Conservation (phyloP, 2,888 invertebrate species). For the Chymomyza caudatula region DNA sequence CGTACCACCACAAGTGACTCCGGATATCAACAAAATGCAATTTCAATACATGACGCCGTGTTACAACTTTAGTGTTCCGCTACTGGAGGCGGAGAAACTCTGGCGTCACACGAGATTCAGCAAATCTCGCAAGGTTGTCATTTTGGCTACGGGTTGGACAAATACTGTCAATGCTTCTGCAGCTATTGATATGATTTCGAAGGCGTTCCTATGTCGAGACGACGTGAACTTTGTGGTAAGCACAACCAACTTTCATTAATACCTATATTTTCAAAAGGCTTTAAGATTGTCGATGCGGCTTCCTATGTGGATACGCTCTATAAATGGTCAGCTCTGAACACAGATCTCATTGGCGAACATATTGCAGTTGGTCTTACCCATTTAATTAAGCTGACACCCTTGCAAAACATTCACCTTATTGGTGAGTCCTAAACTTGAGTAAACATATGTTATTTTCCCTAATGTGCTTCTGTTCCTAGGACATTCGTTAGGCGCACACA, state of each 20-base stretch:
- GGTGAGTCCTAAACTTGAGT: slow-evolving; percentile 33
- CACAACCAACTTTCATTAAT: not conserved
- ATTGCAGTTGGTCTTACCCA: slow-evolving; percentile 63
- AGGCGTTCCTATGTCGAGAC: slow-evolving; percentile 72
- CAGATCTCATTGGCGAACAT: slow-evolving; percentile 72
- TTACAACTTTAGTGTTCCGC: slow-evolving; percentile 66
- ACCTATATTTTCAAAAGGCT: not conserved
- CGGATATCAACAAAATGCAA: slow-evolving; percentile 69
- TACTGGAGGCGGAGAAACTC: slow-evolving; percentile 61
- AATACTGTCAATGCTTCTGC: slow-evolving; percentile 67
- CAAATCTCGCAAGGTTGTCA: slow-evolving; percentile 61
- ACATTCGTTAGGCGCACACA: slow-evolving; percentile 76
- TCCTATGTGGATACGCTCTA: slow-evolving; percentile 73
- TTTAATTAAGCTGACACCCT: slow-evolving; percentile 56
- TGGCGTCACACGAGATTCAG: slow-evolving; percentile 71
- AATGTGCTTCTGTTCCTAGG: slow-evolving; percentile 38
- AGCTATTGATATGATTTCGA: slow-evolving; percentile 59
- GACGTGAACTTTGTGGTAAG: slow-evolving; percentile 75
- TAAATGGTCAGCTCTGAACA: slow-evolving; percentile 75
- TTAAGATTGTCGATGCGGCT: slow-evolving; percentile 70
- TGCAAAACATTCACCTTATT: slow-evolving; percentile 72
- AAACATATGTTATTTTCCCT: not conserved
- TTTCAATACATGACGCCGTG: slow-evolving; percentile 71
- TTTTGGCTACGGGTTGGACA: slow-evolving; percentile 76
- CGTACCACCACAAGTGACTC: slow-evolving; percentile 59